Evolutionary conservation across 2,113 vertebrate genomes (phyloP).

Genomic region (Euleptes europaea): DNA sequence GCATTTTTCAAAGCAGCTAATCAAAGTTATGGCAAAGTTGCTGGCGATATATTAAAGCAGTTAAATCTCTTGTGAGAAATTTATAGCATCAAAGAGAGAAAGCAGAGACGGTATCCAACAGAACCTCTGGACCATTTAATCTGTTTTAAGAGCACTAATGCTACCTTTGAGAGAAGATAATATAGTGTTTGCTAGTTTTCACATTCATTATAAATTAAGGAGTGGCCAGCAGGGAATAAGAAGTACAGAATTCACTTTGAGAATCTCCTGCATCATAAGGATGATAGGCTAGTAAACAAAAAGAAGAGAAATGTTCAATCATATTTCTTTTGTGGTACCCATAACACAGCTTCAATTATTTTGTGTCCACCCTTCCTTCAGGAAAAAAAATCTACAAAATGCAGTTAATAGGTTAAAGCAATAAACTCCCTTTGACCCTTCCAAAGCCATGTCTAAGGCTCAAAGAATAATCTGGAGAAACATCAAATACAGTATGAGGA

Average conservation of each 20-base stretch:
- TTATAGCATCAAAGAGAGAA: conserved; percentile 25
- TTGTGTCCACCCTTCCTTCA: not conserved
- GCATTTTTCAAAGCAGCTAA: conserved; percentile 1
- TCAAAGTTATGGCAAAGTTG: conserved; percentile 19
- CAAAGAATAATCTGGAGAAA: not conserved
- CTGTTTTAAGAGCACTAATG: conserved; percentile 8
- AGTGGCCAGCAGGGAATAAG: conserved; percentile 21
- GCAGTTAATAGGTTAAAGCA: not conserved
- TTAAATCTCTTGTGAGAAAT: conserved; percentile 26
- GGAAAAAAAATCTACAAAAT: not conserved
- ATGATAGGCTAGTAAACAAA: conserved; percentile 3
- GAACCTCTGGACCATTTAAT: conserved; percentile 26
- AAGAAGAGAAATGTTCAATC: conserved; percentile 22
- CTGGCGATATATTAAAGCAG: conserved; percentile 1
- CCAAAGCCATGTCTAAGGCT: not conserved
- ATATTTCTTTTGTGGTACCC: conserved; percentile 7
- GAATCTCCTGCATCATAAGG: conserved; percentile 24
- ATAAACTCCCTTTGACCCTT: not conserved
- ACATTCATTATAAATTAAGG: conserved; percentile 38
- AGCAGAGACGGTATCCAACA: not conserved
- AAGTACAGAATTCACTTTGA: conserved; percentile 13
- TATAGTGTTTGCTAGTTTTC: conserved; percentile 32
- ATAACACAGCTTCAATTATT: conserved; percentile 30
- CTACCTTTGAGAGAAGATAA: conserved; percentile 32
- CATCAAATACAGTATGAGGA: not conserved